These are phyloP conservation scores for Micromys minutus DNA, from an alignment of 2,113 vertebrate species.

Conservation along the genomic window DNA sequence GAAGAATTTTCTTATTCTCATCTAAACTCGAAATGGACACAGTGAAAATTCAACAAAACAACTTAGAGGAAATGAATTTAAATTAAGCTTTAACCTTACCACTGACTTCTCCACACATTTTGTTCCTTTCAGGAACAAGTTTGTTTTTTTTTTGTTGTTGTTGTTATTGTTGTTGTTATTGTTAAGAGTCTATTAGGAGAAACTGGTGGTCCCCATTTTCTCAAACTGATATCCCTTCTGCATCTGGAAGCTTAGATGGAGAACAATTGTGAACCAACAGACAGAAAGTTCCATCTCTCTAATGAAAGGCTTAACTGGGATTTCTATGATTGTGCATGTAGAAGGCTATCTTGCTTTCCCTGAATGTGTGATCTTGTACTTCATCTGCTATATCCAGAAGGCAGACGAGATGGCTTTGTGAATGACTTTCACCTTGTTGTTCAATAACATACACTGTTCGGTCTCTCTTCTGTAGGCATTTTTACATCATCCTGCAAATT, in stretches of 20 bases:
- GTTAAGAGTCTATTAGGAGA: background rate
- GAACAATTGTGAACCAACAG: slow-evolving; percentile 71
- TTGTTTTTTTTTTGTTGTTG: background rate
- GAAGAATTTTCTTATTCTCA: background rate
- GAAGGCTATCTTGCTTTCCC: slow-evolving; percentile 70
- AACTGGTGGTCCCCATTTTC: background rate
- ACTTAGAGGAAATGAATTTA: slow-evolving; percentile 10
- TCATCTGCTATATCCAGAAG: slow-evolving; percentile 60
- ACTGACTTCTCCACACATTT: background rate
- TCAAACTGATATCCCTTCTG: slow-evolving; percentile 57
- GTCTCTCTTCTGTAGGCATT: slow-evolving; percentile 36
- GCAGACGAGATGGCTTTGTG: slow-evolving; percentile 20
- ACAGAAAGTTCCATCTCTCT: slow-evolving; percentile 67
- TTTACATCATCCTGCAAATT: slow-evolving; percentile 29
- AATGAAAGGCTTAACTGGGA: slow-evolving; percentile 55
- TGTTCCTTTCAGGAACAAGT: background rate
- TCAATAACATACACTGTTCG: background rate
- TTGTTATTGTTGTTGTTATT: background rate
- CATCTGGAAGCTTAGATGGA: no score
- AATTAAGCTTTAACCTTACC: background rate
- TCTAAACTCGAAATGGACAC: background rate
- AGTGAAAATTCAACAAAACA: slow-evolving; percentile 2
- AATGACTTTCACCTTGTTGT: background rate
- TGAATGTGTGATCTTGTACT: slow-evolving; percentile 64
- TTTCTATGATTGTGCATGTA: slow-evolving; percentile 66